Evolutionary conservation across 2,113 vertebrate species (phyloP).

Genomic region (Cavia aperea): DNA sequence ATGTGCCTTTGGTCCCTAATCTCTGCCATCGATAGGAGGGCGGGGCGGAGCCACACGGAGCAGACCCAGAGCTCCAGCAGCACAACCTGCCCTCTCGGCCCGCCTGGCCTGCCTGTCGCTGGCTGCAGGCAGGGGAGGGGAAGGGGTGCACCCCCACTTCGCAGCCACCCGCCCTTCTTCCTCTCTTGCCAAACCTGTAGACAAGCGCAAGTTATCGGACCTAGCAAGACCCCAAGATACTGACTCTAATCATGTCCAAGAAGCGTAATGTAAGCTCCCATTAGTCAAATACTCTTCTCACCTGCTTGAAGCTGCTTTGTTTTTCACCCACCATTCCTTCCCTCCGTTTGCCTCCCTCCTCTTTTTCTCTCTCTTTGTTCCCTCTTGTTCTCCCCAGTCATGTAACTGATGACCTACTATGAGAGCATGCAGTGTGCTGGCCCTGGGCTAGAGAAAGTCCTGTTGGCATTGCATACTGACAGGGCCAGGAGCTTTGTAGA

Average conservation of each 20-base stretch:
- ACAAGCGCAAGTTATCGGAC: neutral
- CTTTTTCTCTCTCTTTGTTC: neutral
- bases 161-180: neutral
- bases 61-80: neutral
- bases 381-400: neutral
- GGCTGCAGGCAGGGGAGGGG: neutral
- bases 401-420: neutral
- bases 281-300: neutral
- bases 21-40: constrained; percentile 51
- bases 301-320: neutral
- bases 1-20: constrained; percentile 62
- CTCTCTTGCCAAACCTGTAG: neutral
- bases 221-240: neutral
- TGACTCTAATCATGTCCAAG: neutral
- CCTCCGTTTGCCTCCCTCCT: accelerated
- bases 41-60: constrained; percentile 11
- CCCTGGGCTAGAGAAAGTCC: neutral
- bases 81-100: neutral
- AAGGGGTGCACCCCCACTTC: neutral
- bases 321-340: neutral
- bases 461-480: neutral
- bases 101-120: constrained; percentile 11
- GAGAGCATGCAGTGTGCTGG: neutral
- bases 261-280: neutral
- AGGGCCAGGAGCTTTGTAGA: accelerated